Base-by-base conservation (phyloP, 1,140 invertebrate species). In the Metopolophium dirhodum region DNA sequence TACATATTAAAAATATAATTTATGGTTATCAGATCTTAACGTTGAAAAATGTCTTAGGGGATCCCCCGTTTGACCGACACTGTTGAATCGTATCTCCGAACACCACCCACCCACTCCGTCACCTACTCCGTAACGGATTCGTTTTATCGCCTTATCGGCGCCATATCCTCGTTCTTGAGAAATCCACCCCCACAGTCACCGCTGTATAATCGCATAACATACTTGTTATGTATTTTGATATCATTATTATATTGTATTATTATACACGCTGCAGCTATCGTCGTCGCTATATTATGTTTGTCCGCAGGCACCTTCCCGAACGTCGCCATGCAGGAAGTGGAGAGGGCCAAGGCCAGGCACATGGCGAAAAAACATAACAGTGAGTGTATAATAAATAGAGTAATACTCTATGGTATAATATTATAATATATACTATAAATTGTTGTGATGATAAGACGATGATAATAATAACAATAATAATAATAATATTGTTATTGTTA, bases 291-390 rank as follows among this genome's bases (percentile, higher is more conserved):
- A 18, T 57, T 14, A 35, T 83, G 30, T 85, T 35, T 54, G 47
- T 93, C 35, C 30, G 18, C 11, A 93, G 91, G 91, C 35, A 51
- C 68, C 8, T 93, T 93, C 26, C 91, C 91, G 77, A 85, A 49
- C 8, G 77, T 93, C 22, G 91, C 91, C 47, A 93, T 93, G 91
- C 91, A 93, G 35, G 91, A 93, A 85, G 91, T 93, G 51, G 77
- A 93, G 85, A 86, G 91, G 77, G 91, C 91, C 82, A 93, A 93
- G 49, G 82, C 37, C 82, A 93, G 82, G 35, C 35, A 85, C 8
- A 57, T 93, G 82, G 82, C 82, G 82, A 93, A 86, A 93, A 93
- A 93, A 86, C 68, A 93, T 54, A 86, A 93, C 77, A 86, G 91
- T 93, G 30, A 90, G 89, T 90, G 18, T 14, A 26, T 26, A 41